Evolutionary conservation across 1,140 invertebrate genomes (phyloP), one percentile per base, ranked within the genome.

Genomic region (Drosophila nigrodunni): DNA sequence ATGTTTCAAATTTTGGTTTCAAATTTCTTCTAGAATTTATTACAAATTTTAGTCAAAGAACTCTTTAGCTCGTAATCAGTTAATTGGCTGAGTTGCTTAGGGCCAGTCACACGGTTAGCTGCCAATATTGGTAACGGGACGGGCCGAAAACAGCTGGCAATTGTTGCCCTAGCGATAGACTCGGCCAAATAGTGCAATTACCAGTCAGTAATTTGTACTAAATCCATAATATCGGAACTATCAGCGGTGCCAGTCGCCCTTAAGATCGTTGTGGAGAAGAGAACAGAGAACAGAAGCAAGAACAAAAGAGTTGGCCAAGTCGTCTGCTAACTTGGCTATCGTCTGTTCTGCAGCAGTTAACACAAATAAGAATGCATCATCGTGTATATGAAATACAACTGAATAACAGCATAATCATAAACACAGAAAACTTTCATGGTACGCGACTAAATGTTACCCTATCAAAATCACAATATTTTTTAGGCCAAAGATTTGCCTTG

Each of bases 391-490:
- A 30, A 44, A 47, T 39, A 37, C 25, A 77, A 77, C 50, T 74
- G 37, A 74, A 60, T 39, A 62, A 80, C 81, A 77, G 77, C 58
- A 77, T 78, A 78, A 78, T 74, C 61, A 60, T 65, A 43, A 25
- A 44, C 21, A 11, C 21, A n/a, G 0, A 13, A 2, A n/a, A 0
- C 1, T 2, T 10, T 41, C 0, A 11, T 11, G 8, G 9, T 52
- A 8, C 6, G n/a, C 7, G 25, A 3, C 25, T 37, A 35, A 15
- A 15, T 9, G 13, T 15, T 54, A 15, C 30, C 50, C 50, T 54
- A 13, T 15, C 37, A 54, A n/a, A 6, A 2, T 1, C 34, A 15
- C 3, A 7, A 4, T 8, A 9, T 37, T 34, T 37, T 34, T 4
- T n/a, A 43, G 3, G 2, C 4, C 25, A 10, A 21, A 50, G 10